Evolutionary conservation across 2,113 vertebrate species (phyloP).

Genomic region (Semicossyphus pulcher): DNA sequence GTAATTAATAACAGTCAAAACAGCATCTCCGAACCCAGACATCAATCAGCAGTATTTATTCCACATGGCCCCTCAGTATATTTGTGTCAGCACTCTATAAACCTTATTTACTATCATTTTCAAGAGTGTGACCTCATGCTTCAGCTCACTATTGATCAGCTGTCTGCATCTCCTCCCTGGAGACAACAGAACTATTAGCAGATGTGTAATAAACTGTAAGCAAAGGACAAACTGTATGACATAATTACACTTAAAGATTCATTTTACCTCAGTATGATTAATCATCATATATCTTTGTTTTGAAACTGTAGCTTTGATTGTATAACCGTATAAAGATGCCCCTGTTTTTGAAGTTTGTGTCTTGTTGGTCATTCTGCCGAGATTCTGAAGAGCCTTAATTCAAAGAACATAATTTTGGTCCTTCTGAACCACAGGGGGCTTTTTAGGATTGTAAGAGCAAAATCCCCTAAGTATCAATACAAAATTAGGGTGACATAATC

Average conservation of each 20-base stretch:
- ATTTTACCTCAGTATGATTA: not conserved
- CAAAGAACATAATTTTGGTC: no score
- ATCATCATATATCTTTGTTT: not conserved
- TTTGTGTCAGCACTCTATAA: not conserved
- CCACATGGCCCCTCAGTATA: not conserved
- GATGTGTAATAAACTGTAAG: constrained; percentile 7
- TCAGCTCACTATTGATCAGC: not conserved
- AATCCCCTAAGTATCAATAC: not conserved
- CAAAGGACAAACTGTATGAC: not conserved
- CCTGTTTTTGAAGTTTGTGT: no score
- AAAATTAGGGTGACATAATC: not conserved
- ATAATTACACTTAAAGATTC: not conserved
- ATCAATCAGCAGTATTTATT: not conserved
- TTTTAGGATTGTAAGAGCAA: no score
- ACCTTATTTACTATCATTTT: constrained; percentile 1
- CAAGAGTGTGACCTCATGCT: not conserved
- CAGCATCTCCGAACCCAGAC: not conserved
- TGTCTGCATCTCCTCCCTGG: constrained; percentile 12
- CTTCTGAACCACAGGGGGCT: no score
- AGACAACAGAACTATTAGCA: not conserved
- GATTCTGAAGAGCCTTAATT: no score
- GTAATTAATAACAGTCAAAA: constrained; percentile 9
- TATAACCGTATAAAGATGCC: not conserved
- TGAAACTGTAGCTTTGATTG: not conserved
- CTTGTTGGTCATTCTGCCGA: not conserved